Evolutionary conservation across 2,888 invertebrate species (phyloP).

Genomic region (Hypselothyrea guttata): DNA sequence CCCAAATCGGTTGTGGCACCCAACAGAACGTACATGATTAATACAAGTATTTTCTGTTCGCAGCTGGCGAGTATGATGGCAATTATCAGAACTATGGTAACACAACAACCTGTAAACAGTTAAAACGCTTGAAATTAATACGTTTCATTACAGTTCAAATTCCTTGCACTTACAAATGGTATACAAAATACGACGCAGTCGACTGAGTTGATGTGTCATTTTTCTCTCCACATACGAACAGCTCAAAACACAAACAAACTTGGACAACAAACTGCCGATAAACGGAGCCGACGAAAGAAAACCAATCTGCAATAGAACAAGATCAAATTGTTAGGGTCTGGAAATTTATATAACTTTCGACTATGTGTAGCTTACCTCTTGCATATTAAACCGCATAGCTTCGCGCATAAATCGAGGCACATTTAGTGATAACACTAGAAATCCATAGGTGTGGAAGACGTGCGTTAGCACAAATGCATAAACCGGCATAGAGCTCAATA

Average conservation of each 20-base stretch:
- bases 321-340: not conserved
- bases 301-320: constrained; percentile 57
- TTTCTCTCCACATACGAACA: constrained; percentile 58
- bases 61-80: constrained; percentile 78
- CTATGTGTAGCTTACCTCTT: constrained; percentile 78
- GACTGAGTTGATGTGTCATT: constrained; percentile 51
- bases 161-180: constrained; percentile 53
- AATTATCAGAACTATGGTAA: constrained; percentile 63
- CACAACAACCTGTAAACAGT: constrained; percentile 54
- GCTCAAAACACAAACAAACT: constrained; percentile 63
- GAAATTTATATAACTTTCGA: too few species aligned
- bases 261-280: constrained; percentile 70
- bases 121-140: fast-evolving
- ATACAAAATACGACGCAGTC: constrained; percentile 68
- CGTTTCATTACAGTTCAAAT: not conserved
- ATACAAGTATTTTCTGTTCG: constrained; percentile 74
- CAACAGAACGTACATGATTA: constrained; percentile 76
- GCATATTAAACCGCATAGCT: constrained; percentile 81
- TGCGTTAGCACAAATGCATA: constrained; percentile 83
- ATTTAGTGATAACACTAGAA: constrained; percentile 79
- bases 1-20: constrained; percentile 80
- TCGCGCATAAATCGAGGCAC: constrained; percentile 83
- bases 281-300: constrained; percentile 70
- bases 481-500: constrained; percentile 82
- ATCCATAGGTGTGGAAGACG: constrained; percentile 83